Percentiles rank a stretch among this genome's conserved stretches.
phyloP scores from a whole-genome alignment of 2,888 invertebrate species.

The Dugesia japonica region DNA sequence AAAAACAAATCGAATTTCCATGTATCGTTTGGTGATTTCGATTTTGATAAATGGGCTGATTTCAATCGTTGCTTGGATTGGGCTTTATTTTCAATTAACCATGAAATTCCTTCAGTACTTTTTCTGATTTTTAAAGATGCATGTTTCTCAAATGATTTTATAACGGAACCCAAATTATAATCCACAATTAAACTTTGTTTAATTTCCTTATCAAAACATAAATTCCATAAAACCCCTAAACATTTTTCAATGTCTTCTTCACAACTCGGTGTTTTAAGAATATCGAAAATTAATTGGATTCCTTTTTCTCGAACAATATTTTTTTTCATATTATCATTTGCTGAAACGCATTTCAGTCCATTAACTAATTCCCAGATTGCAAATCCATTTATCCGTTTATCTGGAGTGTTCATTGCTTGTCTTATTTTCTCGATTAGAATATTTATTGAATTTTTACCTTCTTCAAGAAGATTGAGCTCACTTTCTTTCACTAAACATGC shows the following conservation, averaged over 20 bases:
- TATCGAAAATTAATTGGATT: neutral
- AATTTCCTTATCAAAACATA: neutral
- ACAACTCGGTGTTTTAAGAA: neutral
- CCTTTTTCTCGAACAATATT: neutral
- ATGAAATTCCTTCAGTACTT: neutral
- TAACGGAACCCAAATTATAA: neutral
- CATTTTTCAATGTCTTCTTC: neutral
- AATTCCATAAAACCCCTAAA: neutral
- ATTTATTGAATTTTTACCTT: neutral
- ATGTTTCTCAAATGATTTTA: neutral
- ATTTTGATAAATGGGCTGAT: neutral
- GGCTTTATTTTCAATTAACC: neutral
- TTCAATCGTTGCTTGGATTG: neutral
- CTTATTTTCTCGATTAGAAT: neutral
- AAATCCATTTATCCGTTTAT: neutral
- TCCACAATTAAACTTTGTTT: neutral
- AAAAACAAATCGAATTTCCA: neutral
- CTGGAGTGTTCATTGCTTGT: neutral
- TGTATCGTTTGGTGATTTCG: neutral
- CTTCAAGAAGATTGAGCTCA: neutral
- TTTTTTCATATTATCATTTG: neutral
- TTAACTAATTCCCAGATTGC: neutral
- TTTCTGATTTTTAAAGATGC: neutral
- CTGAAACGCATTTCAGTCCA: neutral
- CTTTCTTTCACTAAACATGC: neutral